A percentile compares a stretch with the other conserved stretches of the same genome.
Conservation (phyloP, 1,140 invertebrate genomes). For the Dinoponera quadriceps region DNA sequence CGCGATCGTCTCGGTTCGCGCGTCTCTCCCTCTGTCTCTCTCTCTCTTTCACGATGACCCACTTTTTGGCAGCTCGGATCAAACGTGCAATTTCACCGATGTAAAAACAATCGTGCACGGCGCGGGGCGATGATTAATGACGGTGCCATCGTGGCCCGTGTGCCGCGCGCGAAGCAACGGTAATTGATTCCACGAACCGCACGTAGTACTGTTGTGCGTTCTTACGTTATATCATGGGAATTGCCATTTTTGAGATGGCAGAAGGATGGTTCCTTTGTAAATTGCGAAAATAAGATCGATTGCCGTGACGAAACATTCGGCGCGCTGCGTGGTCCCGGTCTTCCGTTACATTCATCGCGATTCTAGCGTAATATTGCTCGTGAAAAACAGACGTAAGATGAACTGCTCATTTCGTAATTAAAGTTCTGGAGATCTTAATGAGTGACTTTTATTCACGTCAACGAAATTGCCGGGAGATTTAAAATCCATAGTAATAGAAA, state of each 20-base stretch:
- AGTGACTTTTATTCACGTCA: not conserved
- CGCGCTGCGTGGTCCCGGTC: not conserved
- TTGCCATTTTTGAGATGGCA: conserved; percentile 21
- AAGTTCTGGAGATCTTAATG: too few relatives aligned
- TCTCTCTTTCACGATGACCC: conserved; percentile 28
- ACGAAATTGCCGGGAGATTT: too few relatives aligned
- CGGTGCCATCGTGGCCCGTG: conserved; percentile 30
- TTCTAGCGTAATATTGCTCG: not conserved
- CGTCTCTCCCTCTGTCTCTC: not conserved
- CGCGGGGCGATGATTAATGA: conserved; percentile 55
- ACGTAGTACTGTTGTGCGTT: conserved; percentile 15
- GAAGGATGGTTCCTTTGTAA: not conserved
- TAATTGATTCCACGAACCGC: conserved; percentile 56
- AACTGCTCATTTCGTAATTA: too few relatives aligned
- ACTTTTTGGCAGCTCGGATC: conserved; percentile 62
- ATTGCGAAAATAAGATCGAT: conserved; percentile 19
- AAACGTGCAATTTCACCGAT: conserved; percentile 52
- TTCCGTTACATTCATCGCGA: not conserved
- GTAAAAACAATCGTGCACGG: conserved; percentile 54
- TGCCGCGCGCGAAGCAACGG: conserved; percentile 30
- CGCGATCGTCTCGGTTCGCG: not conserved
- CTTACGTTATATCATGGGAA: conserved; percentile 41
- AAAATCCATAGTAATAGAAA: too few relatives aligned
- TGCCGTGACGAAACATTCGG: not conserved
- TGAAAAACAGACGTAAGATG: too few relatives aligned